A percentile compares a stretch with the other conserved stretches of the same genome.
Conservation (phyloP, 2,888 invertebrate species). For the Baronia brevicornis region DNA sequence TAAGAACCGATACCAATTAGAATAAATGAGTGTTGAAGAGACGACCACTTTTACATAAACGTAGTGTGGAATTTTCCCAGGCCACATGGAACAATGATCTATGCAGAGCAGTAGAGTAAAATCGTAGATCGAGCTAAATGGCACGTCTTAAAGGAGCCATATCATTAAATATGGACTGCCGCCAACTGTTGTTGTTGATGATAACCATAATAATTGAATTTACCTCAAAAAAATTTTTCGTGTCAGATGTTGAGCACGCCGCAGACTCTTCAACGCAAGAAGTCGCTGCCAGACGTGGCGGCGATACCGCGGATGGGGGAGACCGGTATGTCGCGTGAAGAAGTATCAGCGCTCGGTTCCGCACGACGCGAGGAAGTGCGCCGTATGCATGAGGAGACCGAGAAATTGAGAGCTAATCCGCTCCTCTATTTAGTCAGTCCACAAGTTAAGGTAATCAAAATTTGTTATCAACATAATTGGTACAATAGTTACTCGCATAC, state of each 20-base stretch:
- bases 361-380: conserved; percentile 96
- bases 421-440: conserved; percentile 97
- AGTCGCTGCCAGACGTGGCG: conserved; percentile 97
- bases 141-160: too few species aligned
- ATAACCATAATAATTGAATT: conserved; percentile 1
- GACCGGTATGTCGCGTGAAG: conserved; percentile 93
- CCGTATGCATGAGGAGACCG: conserved; percentile 91
- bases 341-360: conserved; percentile 95
- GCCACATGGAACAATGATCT: too few species aligned
- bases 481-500: too few species aligned
- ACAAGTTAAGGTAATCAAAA: conserved; percentile 95
- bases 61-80: too few species aligned
- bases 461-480: too few species aligned
- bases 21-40: too few species aligned
- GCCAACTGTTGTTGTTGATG: too few species aligned
- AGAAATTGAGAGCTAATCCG: conserved; percentile 95
- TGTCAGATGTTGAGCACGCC: conserved; percentile 85
- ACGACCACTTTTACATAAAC: too few species aligned
- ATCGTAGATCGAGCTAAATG: too few species aligned
- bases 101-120: too few species aligned
- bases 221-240: conserved; percentile 11
- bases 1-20: too few species aligned
- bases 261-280: conserved; percentile 91
- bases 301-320: conserved; percentile 86
- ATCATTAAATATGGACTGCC: too few species aligned